Conservation (phyloP, 2,888 invertebrate species). For the Merodon equestris region DNA sequence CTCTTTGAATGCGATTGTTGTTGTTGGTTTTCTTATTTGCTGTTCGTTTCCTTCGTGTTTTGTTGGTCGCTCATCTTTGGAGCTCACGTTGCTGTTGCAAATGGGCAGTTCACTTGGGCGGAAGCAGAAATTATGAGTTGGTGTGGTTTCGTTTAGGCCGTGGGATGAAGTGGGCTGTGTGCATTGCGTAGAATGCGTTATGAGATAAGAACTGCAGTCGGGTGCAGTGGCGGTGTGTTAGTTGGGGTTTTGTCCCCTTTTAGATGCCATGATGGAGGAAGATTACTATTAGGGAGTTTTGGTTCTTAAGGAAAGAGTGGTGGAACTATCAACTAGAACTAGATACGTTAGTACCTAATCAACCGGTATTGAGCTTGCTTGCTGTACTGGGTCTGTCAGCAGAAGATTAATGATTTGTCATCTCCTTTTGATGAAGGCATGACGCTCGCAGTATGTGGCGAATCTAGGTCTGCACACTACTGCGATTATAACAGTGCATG, state of each 20-base stretch:
- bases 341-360: no score
- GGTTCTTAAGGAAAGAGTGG: no score
- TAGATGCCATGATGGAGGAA: no score
- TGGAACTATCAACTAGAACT: no score
- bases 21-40: slow-evolving; percentile 12
- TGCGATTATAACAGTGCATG: no score
- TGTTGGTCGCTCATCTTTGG: slow-evolving; percentile 3
- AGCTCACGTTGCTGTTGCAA: neutral
- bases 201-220: slow-evolving; percentile 37
- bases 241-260: neutral
- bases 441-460: no score
- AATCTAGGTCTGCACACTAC: no score
- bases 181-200: slow-evolving; percentile 43
- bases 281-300: no score
- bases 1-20: slow-evolving; percentile 3
- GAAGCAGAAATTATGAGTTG: slow-evolving; percentile 53
- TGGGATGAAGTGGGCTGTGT: slow-evolving; percentile 34
- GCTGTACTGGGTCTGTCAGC: no score
- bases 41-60: slow-evolving; percentile 9
- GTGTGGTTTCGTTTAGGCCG: slow-evolving; percentile 32
- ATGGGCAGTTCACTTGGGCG: slow-evolving; percentile 48
- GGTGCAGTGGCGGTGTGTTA: slow-evolving; percentile 20
- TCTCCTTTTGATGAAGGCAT: no score
- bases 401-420: no score
- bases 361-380: no score